These are phyloP conservation scores for Callosobruchus maculatus DNA, from an alignment of 2,888 invertebrate genomes.

Conservation along the genomic window DNA sequence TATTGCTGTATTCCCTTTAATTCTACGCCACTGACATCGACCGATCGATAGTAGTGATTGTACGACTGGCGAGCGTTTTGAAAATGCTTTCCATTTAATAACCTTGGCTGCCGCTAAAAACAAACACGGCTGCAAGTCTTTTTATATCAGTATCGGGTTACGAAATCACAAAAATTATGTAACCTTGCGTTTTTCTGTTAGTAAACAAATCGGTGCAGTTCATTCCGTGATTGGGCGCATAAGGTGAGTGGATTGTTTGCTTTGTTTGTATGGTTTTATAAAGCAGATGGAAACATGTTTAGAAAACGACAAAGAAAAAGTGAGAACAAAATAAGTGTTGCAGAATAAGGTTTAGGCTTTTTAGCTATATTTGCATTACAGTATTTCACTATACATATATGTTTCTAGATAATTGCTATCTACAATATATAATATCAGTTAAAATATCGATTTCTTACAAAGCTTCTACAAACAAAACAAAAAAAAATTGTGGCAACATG, in stretches of 20 bases:
- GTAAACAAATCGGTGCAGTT: background rate
- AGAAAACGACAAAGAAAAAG: too few species aligned
- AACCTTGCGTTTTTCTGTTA: background rate
- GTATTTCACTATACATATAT: too few species aligned
- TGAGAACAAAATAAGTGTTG: too few species aligned
- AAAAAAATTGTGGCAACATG: too few species aligned
- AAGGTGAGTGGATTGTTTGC: background rate
- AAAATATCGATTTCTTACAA: too few species aligned
- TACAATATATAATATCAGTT: too few species aligned
- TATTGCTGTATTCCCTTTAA: background rate
- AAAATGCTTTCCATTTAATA: background rate
- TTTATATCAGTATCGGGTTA: background rate
- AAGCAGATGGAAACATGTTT: too few species aligned
- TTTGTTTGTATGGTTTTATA: too few species aligned
- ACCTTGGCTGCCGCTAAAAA: background rate
- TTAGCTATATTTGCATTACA: too few species aligned
- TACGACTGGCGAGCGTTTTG: background rate
- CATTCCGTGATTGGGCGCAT: background rate
- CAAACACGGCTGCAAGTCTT: background rate
- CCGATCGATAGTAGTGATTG: background rate
- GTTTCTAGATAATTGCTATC: too few species aligned
- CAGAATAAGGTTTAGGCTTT: too few species aligned
- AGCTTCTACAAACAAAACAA: too few species aligned
- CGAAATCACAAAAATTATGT: background rate
- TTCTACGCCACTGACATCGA: background rate